These are phyloP conservation scores for Eledona agricola DNA, from an alignment of 2,888 invertebrate genomes.

Conservation along the genomic window DNA sequence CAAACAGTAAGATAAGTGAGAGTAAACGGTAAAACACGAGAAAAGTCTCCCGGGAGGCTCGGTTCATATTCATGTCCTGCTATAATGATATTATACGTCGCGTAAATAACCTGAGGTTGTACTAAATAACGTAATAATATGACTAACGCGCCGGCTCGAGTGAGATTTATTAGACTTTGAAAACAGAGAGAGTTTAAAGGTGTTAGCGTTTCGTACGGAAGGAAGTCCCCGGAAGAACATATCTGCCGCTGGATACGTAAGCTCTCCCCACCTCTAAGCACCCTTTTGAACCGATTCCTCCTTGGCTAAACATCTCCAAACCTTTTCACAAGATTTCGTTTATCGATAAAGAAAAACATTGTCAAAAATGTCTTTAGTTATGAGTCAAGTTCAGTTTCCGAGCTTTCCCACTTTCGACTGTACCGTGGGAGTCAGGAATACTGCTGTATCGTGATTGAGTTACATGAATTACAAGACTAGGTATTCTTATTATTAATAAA, in stretches of 20 bases:
- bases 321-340: too few species aligned
- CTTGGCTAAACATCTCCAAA: too few species aligned
- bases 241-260: neutral
- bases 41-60: constrained; percentile 55
- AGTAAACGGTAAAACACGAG: constrained; percentile 56
- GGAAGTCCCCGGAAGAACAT: neutral
- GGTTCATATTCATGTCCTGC: constrained; percentile 60
- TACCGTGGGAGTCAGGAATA: too few species aligned
- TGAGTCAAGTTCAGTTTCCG: too few species aligned
- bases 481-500: too few species aligned
- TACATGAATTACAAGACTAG: too few species aligned
- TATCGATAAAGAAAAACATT: too few species aligned
- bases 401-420: too few species aligned
- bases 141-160: constrained; percentile 55
- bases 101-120: constrained; percentile 55
- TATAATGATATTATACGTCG: constrained; percentile 57
- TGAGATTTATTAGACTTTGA: constrained; percentile 58
- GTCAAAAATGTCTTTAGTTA: too few species aligned
- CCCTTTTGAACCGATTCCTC: too few species aligned
- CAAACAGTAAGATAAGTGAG: constrained; percentile 55
- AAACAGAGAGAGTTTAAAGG: constrained; percentile 46
- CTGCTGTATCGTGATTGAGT: too few species aligned
- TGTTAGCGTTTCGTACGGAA: constrained; percentile 37
- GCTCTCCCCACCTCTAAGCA: too few species aligned
- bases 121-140: constrained; percentile 60